These are phyloP conservation scores for Barypeithes pellucidus DNA, from an alignment of 2,888 invertebrate species.

Conservation along the genomic window DNA sequence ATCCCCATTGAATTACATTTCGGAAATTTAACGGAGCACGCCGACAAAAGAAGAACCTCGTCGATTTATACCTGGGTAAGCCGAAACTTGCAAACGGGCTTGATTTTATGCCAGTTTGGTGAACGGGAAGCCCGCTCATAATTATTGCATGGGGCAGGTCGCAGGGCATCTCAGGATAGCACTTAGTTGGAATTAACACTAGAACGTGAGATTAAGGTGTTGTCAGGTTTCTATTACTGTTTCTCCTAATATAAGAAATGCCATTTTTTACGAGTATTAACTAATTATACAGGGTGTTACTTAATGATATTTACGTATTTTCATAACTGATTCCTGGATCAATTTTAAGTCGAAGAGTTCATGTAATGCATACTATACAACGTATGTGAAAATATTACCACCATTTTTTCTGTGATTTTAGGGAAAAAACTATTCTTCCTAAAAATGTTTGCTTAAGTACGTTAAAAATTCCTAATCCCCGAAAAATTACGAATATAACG, in stretches of 20 bases:
- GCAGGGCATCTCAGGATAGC: not conserved
- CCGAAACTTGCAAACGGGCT: slow-evolving; percentile 29
- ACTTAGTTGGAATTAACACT: slow-evolving; percentile 19
- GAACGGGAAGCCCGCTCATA: slow-evolving; percentile 46
- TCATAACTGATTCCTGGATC: too few relatives aligned
- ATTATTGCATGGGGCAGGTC: slow-evolving; percentile 44
- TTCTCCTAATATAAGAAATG: not conserved
- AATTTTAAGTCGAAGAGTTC: too few relatives aligned
- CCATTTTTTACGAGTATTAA: too few relatives aligned
- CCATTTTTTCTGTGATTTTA: too few relatives aligned
- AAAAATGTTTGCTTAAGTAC: too few relatives aligned
- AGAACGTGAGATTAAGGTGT: not conserved
- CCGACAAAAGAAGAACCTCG: slow-evolving; percentile 36
- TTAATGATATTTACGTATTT: too few relatives aligned
- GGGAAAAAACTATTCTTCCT: too few relatives aligned
- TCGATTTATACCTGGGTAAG: slow-evolving; percentile 46
- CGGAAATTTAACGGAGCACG: slow-evolving; percentile 37
- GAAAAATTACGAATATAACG: too few relatives aligned
- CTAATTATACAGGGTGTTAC: too few relatives aligned
- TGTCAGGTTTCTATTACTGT: not conserved
- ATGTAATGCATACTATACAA: too few relatives aligned
- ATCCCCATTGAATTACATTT: slow-evolving; percentile 42
- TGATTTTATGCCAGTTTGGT: slow-evolving; percentile 46
- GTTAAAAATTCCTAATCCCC: too few relatives aligned
- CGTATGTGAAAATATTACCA: too few relatives aligned